These are phyloP conservation scores for Eilema depressum DNA, from an alignment of 2,888 invertebrate species.

Conservation along the genomic window DNA sequence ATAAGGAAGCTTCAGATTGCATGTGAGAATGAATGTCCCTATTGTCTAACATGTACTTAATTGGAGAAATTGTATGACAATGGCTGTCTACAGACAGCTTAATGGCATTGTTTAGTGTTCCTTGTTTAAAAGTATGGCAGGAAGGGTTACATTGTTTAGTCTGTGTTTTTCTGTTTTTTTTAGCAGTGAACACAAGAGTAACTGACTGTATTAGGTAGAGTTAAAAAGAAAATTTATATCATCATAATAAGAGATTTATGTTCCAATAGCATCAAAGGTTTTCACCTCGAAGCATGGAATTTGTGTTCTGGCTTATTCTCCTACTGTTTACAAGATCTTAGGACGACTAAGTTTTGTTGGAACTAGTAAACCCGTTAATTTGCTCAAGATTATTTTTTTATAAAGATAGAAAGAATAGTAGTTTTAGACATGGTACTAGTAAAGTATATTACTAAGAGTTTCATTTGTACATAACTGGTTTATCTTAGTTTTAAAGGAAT, in stretches of 20 bases:
- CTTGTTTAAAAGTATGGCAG: slow-evolving; percentile 20
- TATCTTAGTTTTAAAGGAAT: too few relatives aligned
- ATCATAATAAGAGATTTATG: too few relatives aligned
- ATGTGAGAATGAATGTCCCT: slow-evolving; percentile 39
- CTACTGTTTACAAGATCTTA: too few relatives aligned
- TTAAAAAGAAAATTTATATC: too few relatives aligned
- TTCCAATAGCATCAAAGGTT: too few relatives aligned
- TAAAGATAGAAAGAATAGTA: too few relatives aligned
- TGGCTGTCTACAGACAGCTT: slow-evolving; percentile 20
- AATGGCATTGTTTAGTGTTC: slow-evolving; percentile 23
- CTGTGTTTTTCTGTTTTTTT: not conserved
- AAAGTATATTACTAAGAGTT: not conserved
- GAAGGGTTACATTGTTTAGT: slow-evolving; percentile 19
- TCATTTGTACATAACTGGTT: not conserved
- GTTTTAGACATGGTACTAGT: too few relatives aligned
- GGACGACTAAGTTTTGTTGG: too few relatives aligned
- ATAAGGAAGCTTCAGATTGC: slow-evolving; percentile 37
- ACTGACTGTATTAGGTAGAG: not conserved
- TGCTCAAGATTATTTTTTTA: too few relatives aligned
- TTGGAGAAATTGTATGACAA: slow-evolving; percentile 42
- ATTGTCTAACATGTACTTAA: slow-evolving; percentile 36
- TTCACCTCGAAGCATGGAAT: too few relatives aligned
- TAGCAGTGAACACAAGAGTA: not conserved
- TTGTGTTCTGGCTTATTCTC: too few relatives aligned
- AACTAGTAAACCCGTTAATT: too few relatives aligned